These are phyloP conservation scores for Linnaemya vulpina DNA, from an alignment of 2,888 invertebrate species.

Conservation along the genomic window DNA sequence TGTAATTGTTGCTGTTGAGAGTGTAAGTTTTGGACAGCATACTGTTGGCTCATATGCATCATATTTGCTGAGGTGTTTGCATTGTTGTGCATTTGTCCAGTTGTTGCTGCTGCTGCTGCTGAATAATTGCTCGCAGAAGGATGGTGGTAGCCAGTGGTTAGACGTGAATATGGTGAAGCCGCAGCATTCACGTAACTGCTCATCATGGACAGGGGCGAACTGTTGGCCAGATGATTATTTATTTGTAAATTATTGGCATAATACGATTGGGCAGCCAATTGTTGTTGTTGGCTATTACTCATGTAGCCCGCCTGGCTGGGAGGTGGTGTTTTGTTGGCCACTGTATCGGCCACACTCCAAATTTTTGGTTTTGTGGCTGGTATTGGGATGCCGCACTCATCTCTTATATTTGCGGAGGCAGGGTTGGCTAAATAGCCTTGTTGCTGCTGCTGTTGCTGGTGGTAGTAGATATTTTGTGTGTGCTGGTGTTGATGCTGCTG, in stretches of 20 bases:
- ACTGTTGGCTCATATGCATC: slow-evolving; percentile 73
- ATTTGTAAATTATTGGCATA: slow-evolving; percentile 74
- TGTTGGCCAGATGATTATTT: slow-evolving; percentile 77
- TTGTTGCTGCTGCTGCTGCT: slow-evolving; percentile 16
- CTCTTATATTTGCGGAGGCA: slow-evolving; percentile 83
- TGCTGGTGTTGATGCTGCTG: slow-evolving; percentile 72
- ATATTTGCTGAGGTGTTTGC: slow-evolving; percentile 81
- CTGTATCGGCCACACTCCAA: slow-evolving; percentile 96
- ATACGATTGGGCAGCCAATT: slow-evolving; percentile 69
- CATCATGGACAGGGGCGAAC: slow-evolving; percentile 82
- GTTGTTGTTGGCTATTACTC: slow-evolving; percentile 73
- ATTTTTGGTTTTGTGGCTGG: slow-evolving; percentile 97
- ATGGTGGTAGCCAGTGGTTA: slow-evolving; percentile 81
- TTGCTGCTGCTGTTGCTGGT: slow-evolving; percentile 77
- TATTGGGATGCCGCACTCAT: slow-evolving; percentile 94
- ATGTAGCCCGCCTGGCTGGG: slow-evolving; percentile 80
- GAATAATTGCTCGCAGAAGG: slow-evolving; percentile 82
- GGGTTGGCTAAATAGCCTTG: slow-evolving; percentile 73
- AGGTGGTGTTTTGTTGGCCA: slow-evolving; percentile 96
- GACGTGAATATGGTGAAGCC: slow-evolving; percentile 85
- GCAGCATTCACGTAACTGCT: slow-evolving; percentile 83
- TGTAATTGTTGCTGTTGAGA: slow-evolving; percentile 65
- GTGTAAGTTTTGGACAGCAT: slow-evolving; percentile 74
- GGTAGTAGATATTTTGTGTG: slow-evolving; percentile 81
- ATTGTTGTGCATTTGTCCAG: slow-evolving; percentile 76